Conservation (phyloP, 1,140 invertebrate species). For the Ceratina calcarata region DNA sequence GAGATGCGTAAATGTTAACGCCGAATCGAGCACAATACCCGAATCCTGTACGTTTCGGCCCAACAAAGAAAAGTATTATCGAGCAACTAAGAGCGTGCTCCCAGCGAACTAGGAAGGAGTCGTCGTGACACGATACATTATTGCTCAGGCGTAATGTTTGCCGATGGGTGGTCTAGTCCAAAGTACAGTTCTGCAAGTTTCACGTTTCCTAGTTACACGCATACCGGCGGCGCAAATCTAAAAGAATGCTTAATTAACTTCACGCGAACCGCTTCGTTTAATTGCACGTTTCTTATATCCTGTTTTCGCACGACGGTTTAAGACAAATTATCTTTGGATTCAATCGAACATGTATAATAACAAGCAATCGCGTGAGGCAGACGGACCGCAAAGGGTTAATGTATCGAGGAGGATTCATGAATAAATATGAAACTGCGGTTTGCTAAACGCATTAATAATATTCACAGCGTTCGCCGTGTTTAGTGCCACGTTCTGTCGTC, state of each 20-base stretch:
- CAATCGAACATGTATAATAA: not conserved
- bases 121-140: conserved; percentile 14
- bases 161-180: conserved; percentile 22
- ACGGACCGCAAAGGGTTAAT: conserved; percentile 5
- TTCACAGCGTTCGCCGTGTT: not conserved
- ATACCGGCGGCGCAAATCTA: not conserved
- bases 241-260: no score
- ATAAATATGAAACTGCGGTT: conserved; percentile 28
- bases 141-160: conserved; percentile 7
- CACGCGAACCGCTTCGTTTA: not conserved
- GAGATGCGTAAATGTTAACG: conserved; percentile 26
- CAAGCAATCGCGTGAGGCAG: not conserved
- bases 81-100: not conserved
- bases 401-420: conserved; percentile 7
- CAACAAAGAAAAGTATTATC: conserved; percentile 1
- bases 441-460: conserved; percentile 19
- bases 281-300: not conserved
- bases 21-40: not conserved
- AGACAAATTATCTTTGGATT: not conserved
- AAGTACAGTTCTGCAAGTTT: not conserved
- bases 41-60: not conserved
- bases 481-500: not conserved
- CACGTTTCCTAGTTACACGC: not conserved
- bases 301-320: not conserved
- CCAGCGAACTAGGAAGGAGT: not conserved